Base-by-base conservation (phyloP, 1,140 invertebrate genomes). In the Ectropis grisescens region DNA sequence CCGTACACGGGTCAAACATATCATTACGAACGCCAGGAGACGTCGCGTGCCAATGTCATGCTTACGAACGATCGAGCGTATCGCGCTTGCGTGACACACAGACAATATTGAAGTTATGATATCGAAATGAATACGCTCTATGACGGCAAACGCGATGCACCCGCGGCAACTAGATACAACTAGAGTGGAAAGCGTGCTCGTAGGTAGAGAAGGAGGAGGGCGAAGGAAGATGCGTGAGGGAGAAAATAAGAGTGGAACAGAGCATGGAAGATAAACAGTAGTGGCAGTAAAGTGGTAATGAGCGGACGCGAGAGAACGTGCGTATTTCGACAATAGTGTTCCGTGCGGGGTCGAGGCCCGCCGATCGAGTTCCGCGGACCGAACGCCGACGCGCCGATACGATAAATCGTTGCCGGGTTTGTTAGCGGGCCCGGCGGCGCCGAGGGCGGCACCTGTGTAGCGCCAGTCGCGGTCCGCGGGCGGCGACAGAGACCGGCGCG, bases 401-500 rank as follows among this genome's bases (percentile, higher is more conserved):
- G 16, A 8, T 3, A 19, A 4, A 19, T 19, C 8, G n/a, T n/a
- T n/a, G n/a, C n/a, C 35, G 48, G 43, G 46, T 44, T 37, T 40
- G 47, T 55, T 8, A 27, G 41, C 35, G 47, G 33, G 37, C 28
- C 29, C 5, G 30, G 16, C 23, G 52, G 46, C 46, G 41, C 50
- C 48, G 38, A n/a, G 29, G 30, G 41, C 36, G 58, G 56, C 58
- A 78, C 70, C 75, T 76, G 75, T 57, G 61, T 78, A 80, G 52
- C 70, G 68, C 65, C 66, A 71, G 45, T 54, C 61, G 40, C 58
- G 57, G 46, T 88, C 86, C 54, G 90, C 89, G 29, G 91, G 90
- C 37, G 91, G 91, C 39, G 91, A 93, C 39, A 92, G 82, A 47
- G 90, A 91, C 47, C 88, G 85, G 53, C 88, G 84, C 41, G 88